Evolutionary conservation across 2,888 invertebrate genomes (phyloP).

Genomic region (Apamea anceps): DNA sequence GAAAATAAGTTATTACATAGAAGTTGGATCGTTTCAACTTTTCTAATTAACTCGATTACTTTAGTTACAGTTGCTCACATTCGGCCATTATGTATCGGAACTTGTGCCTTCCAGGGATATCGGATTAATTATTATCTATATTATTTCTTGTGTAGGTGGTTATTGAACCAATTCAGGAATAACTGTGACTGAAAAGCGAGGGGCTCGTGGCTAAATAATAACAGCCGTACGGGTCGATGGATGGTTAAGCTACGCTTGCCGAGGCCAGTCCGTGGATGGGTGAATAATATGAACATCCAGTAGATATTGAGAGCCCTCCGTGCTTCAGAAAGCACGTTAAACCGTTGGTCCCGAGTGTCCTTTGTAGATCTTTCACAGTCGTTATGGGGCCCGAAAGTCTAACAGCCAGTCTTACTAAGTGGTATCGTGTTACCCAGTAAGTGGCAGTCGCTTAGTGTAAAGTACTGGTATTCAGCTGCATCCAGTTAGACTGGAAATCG

Average conservation of each 20-base stretch:
- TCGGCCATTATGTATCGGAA: conserved; percentile 35
- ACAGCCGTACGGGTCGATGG: neutral
- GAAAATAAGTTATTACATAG: conserved; percentile 43
- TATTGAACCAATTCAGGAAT: neutral
- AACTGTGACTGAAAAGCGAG: neutral
- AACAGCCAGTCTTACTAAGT: neutral
- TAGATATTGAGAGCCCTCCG: too few species aligned
- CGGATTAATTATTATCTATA: neutral
- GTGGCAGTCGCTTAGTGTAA: neutral
- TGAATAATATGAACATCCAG: too few species aligned
- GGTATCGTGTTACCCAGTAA: neutral
- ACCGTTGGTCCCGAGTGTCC: neutral
- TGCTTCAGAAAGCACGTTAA: neutral
- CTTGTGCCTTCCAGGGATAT: conserved; percentile 9
- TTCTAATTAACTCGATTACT: conserved; percentile 62
- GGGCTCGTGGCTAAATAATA: neutral
- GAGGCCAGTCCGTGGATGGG: too few species aligned
- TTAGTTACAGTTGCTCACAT: conserved; percentile 38
- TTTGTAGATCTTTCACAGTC: neutral
- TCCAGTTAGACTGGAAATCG: neutral
- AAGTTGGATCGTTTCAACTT: conserved; percentile 59
- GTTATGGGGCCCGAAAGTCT: neutral
- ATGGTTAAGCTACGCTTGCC: neutral
- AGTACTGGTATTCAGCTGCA: neutral
- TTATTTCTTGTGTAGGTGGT: neutral